phyloP scores from a whole-genome alignment of 2,113 vertebrate species.

The Dicrurus megarhynchus region DNA sequence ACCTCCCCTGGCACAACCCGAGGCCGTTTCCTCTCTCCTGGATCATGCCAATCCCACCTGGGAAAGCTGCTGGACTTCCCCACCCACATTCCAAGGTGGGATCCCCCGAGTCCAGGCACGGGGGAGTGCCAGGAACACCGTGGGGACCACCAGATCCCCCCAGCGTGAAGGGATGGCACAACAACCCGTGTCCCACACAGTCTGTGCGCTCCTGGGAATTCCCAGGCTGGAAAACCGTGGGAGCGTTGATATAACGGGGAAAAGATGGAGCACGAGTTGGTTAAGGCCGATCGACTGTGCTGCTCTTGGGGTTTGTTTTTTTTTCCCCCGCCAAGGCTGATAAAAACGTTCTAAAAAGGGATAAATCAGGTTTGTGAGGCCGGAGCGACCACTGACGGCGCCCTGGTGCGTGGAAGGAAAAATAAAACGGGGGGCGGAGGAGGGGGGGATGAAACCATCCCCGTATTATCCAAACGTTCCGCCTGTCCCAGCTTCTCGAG shows the following conservation, averaged over 20 bases:
- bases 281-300: accelerated
- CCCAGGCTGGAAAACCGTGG: not conserved
- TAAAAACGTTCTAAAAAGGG: not conserved
- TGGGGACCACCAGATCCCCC: accelerated
- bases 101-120: accelerated
- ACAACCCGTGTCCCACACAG: too few relatives aligned
- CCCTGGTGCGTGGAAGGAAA: too few relatives aligned
- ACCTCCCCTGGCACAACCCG: not conserved
- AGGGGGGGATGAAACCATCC: too few relatives aligned
- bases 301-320: not conserved
- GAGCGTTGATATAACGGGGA: accelerated
- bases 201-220: not conserved
- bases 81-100: not conserved
- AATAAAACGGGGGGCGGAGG: too few relatives aligned
- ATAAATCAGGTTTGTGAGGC: not conserved
- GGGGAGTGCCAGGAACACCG: not conserved
- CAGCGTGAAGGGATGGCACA: not conserved
- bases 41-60: not conserved
- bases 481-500: accelerated
- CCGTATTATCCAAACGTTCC: accelerated
- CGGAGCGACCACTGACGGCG: accelerated
- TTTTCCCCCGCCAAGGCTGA: accelerated
- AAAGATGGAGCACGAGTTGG: not conserved
- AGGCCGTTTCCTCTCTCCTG: not conserved
- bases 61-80: not conserved